A percentile compares a stretch with the other conserved stretches of the same genome.
Conservation (phyloP, 1,140 invertebrate genomes). For the Neuroterus valhalla region DNA sequence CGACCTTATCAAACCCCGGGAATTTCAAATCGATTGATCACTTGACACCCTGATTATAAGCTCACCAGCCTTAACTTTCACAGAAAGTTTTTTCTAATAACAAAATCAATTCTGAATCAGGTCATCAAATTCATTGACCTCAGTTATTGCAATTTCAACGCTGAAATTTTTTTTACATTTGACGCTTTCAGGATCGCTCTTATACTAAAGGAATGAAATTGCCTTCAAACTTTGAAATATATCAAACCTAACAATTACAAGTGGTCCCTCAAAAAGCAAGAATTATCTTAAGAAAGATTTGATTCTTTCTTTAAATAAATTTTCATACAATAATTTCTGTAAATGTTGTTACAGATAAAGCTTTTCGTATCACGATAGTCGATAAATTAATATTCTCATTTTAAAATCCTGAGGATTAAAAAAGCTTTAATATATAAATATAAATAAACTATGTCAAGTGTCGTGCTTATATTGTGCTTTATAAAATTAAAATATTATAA, state of each 20-base stretch:
- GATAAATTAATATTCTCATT: conserved; percentile 2
- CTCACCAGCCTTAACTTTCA: background rate
- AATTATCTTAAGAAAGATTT: too few relatives aligned
- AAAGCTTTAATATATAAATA: background rate
- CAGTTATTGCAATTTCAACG: too few relatives aligned
- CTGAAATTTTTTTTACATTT: too few relatives aligned
- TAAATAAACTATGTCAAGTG: conserved; percentile 6
- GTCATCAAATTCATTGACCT: background rate
- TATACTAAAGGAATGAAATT: too few relatives aligned
- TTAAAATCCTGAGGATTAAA: background rate
- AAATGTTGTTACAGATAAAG: background rate
- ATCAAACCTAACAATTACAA: too few relatives aligned
- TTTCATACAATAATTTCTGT: conserved; percentile 16
- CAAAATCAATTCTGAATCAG: conserved; percentile 9
- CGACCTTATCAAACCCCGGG: too few relatives aligned
- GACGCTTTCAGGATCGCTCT: too few relatives aligned
- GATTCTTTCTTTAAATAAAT: too few relatives aligned
- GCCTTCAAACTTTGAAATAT: conserved; percentile 4
- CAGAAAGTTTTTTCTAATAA: background rate
- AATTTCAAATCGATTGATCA: too few relatives aligned
- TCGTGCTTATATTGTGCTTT: conserved; percentile 10
- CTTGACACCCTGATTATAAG: too few relatives aligned
- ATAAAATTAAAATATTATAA: background rate
- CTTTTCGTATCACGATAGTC: background rate
- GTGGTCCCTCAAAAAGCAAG: too few relatives aligned